Conservation (phyloP, 2,888 invertebrate species). For the Subacronicta megacephala region DNA sequence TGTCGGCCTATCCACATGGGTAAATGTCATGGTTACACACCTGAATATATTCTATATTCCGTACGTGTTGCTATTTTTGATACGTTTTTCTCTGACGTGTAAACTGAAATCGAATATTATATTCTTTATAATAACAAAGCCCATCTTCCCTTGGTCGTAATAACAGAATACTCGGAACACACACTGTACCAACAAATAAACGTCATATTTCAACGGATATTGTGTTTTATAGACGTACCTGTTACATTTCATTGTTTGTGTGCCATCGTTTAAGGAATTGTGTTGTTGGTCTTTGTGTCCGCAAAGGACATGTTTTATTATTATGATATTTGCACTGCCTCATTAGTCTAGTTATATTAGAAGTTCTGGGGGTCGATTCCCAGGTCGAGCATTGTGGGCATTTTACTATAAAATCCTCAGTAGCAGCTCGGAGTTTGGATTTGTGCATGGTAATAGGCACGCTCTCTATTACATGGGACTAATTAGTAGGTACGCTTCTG, state of each 20-base stretch:
- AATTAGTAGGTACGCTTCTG: too few relatives aligned
- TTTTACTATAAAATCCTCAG: too few relatives aligned
- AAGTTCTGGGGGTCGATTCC: too few relatives aligned
- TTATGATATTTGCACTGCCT: too few relatives aligned
- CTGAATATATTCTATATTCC: too few relatives aligned
- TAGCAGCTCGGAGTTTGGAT: too few relatives aligned
- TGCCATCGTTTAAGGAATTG: constrained; percentile 7
- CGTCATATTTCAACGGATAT: constrained; percentile 28
- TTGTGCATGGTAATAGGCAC: too few relatives aligned
- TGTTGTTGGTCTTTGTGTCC: neutral
- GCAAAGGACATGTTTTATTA: neutral
- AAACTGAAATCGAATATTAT: constrained; percentile 4
- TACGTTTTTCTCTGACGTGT: neutral
- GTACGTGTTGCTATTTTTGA: constrained; percentile 2
- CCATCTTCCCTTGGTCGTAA: constrained; percentile 10
- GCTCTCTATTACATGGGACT: too few relatives aligned
- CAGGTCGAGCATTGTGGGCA: too few relatives aligned
- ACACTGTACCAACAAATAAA: constrained; percentile 17
- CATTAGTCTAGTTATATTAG: too few relatives aligned
- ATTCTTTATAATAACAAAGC: constrained; percentile 9
- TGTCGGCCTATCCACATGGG: too few relatives aligned
- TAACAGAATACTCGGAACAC: constrained; percentile 13
- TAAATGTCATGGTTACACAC: too few relatives aligned
- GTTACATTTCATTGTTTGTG: constrained; percentile 20
- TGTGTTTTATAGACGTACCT: constrained; percentile 23